Conservation (phyloP, 2,888 invertebrate genomes). For the Trachelus stipa region DNA sequence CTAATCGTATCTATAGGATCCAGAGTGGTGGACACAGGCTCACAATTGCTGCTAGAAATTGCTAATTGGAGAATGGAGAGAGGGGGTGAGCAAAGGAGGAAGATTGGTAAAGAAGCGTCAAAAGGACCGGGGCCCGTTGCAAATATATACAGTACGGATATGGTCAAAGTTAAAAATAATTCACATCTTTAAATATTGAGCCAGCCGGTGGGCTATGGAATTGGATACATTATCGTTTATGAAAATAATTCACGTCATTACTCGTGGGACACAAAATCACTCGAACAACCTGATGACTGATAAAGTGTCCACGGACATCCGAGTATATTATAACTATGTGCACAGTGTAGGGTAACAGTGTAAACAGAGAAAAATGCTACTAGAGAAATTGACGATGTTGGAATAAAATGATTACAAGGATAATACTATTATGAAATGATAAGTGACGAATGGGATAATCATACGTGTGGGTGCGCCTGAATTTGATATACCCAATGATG, state of each 20-base stretch:
- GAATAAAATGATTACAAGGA: neutral
- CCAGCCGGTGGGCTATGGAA: too few species aligned
- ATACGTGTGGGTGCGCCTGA: neutral
- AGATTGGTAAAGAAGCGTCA: neutral
- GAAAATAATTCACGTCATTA: neutral
- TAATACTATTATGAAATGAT: neutral
- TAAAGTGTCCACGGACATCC: neutral
- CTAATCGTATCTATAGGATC: neutral
- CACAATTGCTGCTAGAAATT: constrained; percentile 25
- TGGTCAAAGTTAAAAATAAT: neutral
- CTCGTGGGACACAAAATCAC: neutral
- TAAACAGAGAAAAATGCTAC: neutral
- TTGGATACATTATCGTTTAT: too few species aligned
- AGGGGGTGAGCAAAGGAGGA: neutral
- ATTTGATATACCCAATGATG: neutral
- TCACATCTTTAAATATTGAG: too few species aligned
- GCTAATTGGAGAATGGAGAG: constrained; percentile 13
- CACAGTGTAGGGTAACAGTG: neutral
- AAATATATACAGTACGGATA: neutral
- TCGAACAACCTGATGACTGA: neutral
- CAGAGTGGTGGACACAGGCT: constrained; percentile 10
- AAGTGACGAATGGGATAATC: neutral
- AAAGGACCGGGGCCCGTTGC: neutral
- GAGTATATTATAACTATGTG: neutral
- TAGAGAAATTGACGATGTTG: neutral